phyloP scores from a whole-genome alignment of 2,797 vertebrate species.

The Paratrypauchen microcephalus region DNA sequence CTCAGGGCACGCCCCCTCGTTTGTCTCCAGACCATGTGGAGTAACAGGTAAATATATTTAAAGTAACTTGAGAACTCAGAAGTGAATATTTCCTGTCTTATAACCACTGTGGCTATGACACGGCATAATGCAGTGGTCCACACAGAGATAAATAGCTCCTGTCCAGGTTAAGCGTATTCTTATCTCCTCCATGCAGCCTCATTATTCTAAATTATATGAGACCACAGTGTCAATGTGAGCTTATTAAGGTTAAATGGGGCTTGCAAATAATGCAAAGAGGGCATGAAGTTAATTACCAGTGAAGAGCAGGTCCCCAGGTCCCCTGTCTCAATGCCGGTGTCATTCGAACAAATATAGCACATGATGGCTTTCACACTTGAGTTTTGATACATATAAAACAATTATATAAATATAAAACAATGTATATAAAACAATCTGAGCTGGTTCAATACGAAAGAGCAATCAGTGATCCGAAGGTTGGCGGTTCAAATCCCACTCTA shows the following conservation, averaged over 20 bases:
- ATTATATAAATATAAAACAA: too few species aligned
- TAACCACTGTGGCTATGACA: slow-evolving; percentile 3
- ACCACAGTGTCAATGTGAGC: slow-evolving; percentile 14
- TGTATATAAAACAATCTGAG: background rate
- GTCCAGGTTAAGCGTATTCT: slow-evolving; percentile 24
- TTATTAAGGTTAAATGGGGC: slow-evolving; percentile 51
- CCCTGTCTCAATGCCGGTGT: slow-evolving; percentile 1
- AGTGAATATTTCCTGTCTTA: background rate
- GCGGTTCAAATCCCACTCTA: too few species aligned
- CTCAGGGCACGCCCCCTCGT: too few species aligned
- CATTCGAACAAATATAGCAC: background rate
- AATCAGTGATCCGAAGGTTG: background rate
- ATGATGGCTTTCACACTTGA: background rate
- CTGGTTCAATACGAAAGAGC: background rate
- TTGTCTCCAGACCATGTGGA: too few species aligned
- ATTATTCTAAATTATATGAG: slow-evolving; percentile 20
- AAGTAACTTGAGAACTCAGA: slow-evolving; percentile 1
- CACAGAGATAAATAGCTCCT: slow-evolving; percentile 36
- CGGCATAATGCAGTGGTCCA: slow-evolving; percentile 26
- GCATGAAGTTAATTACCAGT: slow-evolving; percentile 31
- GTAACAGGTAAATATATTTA: too few species aligned
- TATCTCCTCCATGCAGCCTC: slow-evolving; percentile 53
- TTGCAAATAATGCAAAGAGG: slow-evolving; percentile 39
- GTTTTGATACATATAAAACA: background rate
- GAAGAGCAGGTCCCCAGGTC: slow-evolving; percentile 22